phyloP scores from a whole-genome alignment of 2,888 invertebrate genomes.

The Cecidostiba fungosa region DNA sequence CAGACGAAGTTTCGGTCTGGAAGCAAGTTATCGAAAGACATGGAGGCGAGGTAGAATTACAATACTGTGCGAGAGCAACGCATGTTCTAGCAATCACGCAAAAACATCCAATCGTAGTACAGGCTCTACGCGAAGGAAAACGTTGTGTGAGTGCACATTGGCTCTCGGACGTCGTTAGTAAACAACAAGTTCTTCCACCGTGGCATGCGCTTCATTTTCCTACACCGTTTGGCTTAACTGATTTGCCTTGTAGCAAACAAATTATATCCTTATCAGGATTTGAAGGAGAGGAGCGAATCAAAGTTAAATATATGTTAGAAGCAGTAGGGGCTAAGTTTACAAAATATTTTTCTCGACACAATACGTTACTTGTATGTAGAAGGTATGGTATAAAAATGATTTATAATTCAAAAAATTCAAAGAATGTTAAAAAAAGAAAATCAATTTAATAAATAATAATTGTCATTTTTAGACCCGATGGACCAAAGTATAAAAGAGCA shows the following conservation, averaged over 20 bases:
- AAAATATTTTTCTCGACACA: conserved; percentile 89
- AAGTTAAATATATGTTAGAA: conserved; percentile 92
- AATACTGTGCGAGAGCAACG: conserved; percentile 93
- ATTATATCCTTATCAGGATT: conserved; percentile 95
- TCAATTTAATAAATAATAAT: not conserved
- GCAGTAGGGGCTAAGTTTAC: conserved; percentile 92
- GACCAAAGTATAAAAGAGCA: conserved; percentile 93
- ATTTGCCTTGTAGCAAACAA: conserved; percentile 88
- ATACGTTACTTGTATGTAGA: conserved; percentile 88
- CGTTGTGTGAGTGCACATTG: conserved; percentile 92
- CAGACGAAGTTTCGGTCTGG: conserved; percentile 85
- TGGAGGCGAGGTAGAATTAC: conserved; percentile 93
- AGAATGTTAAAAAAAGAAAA: not conserved
- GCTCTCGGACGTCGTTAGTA: conserved; percentile 94
- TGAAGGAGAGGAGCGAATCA: conserved; percentile 90
- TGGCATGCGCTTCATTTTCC: conserved; percentile 97
- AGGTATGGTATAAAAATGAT: conserved; percentile 70
- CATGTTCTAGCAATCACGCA: conserved; percentile 96
- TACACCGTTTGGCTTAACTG: conserved; percentile 85
- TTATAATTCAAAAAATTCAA: not conserved
- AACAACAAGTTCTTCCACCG: conserved; percentile 93
- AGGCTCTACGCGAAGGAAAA: conserved; percentile 87
- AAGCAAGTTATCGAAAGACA: conserved; percentile 88
- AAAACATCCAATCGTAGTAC: conserved; percentile 94
- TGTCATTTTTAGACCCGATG: conserved; percentile 85